Evolutionary conservation across 2,113 vertebrate genomes (phyloP).

Genomic region (Ursus arctos): DNA sequence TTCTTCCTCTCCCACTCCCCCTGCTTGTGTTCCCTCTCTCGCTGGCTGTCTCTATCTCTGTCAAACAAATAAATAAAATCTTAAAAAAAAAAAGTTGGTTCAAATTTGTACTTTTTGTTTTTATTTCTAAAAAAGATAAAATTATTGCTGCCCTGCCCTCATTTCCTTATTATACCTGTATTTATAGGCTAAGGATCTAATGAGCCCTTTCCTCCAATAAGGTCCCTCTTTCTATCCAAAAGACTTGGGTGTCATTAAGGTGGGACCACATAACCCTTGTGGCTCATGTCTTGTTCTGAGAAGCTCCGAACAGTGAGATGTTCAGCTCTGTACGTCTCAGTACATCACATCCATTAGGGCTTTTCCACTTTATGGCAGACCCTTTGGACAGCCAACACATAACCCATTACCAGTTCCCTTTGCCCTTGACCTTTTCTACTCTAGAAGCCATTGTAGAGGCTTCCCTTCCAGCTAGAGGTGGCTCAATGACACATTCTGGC

Average conservation of each 20-base stretch:
- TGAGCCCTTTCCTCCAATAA: not conserved
- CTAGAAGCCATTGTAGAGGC: not conserved
- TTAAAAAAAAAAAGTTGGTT: not conserved
- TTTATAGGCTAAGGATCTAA: not conserved
- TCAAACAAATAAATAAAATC: no score
- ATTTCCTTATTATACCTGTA: not conserved
- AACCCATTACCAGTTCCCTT: not conserved
- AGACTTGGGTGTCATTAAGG: not conserved
- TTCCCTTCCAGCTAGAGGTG: not conserved
- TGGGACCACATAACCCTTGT: not conserved
- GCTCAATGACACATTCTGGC: not conserved
- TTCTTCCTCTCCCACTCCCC: no score
- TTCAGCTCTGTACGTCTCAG: not conserved
- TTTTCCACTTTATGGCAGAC: not conserved
- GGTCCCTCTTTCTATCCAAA: not conserved
- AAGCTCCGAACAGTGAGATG: not conserved
- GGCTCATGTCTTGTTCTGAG: not conserved
- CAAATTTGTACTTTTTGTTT: not conserved
- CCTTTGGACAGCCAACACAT: no score
- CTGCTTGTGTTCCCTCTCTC: no score
- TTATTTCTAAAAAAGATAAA: conserved; percentile 1
- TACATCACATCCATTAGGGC: not conserved
- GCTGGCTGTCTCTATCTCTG: no score
- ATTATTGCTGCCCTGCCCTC: not conserved
- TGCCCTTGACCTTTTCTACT: not conserved